Evolutionary conservation across 2,113 vertebrate genomes (phyloP).

Genomic region (Rhadina sibilatrix): DNA sequence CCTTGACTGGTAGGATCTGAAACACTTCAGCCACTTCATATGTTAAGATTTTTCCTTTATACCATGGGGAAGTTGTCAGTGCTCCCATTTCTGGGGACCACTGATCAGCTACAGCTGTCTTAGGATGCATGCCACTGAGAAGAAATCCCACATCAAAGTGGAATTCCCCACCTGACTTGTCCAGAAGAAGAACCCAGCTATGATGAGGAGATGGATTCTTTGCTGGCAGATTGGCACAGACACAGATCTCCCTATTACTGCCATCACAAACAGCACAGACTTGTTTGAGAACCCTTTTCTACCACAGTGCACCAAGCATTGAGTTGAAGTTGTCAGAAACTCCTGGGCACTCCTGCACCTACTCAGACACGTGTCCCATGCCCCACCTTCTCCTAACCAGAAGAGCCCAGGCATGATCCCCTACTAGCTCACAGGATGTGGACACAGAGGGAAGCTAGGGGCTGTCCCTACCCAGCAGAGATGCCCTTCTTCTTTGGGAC

Average conservation of each 20-base stretch:
- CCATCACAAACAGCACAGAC: neutral
- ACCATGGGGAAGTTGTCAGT: neutral
- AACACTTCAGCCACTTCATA: neutral
- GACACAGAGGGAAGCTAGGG: neutral
- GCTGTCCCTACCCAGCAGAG: neutral
- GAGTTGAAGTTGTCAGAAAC: neutral
- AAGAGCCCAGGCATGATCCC: accelerated
- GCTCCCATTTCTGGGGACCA: neutral
- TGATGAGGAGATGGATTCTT: neutral
- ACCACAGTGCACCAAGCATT: neutral
- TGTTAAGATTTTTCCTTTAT: neutral
- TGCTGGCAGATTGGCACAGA: neutral
- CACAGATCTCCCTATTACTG: neutral
- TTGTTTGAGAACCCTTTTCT: neutral
- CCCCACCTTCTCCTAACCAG: neutral
- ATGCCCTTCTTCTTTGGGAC: neutral
- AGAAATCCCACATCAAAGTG: neutral
- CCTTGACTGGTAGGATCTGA: neutral
- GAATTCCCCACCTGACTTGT: neutral
- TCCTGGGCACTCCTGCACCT: neutral
- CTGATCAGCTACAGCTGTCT: neutral
- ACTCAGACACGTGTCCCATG: accelerated
- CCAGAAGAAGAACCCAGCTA: neutral
- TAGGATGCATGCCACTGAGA: neutral
- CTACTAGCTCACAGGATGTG: neutral